Evolutionary conservation across 2,113 vertebrate species (phyloP).

Genomic region (Cyanoderma ruficeps): DNA sequence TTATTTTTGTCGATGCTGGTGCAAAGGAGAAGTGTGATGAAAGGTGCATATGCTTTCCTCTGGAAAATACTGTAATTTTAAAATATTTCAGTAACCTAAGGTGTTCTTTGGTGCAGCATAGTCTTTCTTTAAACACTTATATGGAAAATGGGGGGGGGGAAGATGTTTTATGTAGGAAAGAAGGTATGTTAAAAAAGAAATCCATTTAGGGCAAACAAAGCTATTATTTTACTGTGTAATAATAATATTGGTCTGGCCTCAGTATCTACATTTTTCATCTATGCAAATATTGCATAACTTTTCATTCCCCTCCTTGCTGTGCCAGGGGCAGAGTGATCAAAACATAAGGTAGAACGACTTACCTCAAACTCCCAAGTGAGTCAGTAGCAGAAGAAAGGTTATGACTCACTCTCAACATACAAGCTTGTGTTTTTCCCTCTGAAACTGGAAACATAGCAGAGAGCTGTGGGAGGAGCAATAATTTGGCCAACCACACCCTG

Average conservation of each 20-base stretch:
- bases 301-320: neutral
- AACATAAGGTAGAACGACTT: slow-evolving; percentile 43
- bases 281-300: slow-evolving; percentile 17
- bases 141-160: neutral
- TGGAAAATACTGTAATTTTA: neutral
- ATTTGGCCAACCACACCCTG: slow-evolving; percentile 34
- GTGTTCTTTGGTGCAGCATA: neutral
- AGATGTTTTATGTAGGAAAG: neutral
- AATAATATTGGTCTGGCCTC: neutral
- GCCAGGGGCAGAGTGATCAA: neutral
- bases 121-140: neutral
- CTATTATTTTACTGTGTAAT: neutral
- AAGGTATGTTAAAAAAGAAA: neutral
- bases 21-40: neutral
- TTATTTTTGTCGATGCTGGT: neutral
- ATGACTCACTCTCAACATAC: slow-evolving; percentile 30
- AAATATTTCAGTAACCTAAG: neutral
- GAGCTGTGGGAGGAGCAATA: slow-evolving; percentile 25
- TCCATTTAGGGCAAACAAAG: neutral
- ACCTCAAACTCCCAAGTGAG: slow-evolving; percentile 52
- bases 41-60: neutral
- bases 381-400: slow-evolving; percentile 32
- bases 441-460: slow-evolving; percentile 18
- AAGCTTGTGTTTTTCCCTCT: slow-evolving; percentile 45
- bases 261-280: neutral